phyloP scores from a whole-genome alignment of 2,888 invertebrate genomes.

The Globia sparganii region DNA sequence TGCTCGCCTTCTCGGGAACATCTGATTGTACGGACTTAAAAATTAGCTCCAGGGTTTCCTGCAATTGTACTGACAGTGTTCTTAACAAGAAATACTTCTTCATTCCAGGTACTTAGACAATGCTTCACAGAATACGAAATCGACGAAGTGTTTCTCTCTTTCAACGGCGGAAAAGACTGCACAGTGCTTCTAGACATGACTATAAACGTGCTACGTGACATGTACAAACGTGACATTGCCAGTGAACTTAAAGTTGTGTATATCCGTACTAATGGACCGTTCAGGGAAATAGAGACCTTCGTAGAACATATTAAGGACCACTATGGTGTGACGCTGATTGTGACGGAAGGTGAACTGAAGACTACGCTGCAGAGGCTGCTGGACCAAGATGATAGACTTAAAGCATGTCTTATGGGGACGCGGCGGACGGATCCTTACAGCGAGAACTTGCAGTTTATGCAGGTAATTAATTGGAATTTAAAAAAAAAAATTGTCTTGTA shows the following conservation, averaged over 20 bases:
- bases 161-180: constrained; percentile 99
- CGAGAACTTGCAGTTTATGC: constrained; percentile 92
- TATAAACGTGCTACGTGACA: constrained; percentile 76
- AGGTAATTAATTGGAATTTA: constrained; percentile 86
- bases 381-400: constrained; percentile 90
- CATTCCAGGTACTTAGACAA: constrained; percentile 90
- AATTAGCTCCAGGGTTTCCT: constrained; percentile 13
- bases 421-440: constrained; percentile 96
- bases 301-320: constrained; percentile 92
- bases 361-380: constrained; percentile 92
- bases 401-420: constrained; percentile 98
- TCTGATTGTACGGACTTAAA: neutral
- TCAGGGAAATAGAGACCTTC: constrained; percentile 96
- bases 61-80: neutral
- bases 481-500: neutral
- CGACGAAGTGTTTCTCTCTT: constrained; percentile 96
- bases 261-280: constrained; percentile 94
- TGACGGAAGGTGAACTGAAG: constrained; percentile 93
- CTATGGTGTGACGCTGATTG: constrained; percentile 94
- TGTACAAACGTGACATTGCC: constrained; percentile 77
- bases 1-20: constrained; percentile 8
- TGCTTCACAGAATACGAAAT: constrained; percentile 92
- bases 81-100: constrained; percentile 11
- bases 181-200: constrained; percentile 94
- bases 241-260: constrained; percentile 93